Conservation (phyloP, 2,797 vertebrate species). For the Falco novaeseelandiae region DNA sequence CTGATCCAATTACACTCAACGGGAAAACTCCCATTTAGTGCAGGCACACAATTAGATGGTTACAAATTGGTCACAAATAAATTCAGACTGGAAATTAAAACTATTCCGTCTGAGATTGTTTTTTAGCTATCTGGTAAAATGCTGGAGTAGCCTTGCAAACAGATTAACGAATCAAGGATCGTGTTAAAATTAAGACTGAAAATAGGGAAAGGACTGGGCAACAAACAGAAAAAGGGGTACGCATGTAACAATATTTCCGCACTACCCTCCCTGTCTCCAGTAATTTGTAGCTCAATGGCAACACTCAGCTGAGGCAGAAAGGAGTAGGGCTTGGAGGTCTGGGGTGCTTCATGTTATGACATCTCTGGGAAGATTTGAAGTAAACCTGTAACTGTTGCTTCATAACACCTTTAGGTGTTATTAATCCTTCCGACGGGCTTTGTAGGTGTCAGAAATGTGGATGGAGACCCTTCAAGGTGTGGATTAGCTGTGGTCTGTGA, state of each 20-base stretch:
- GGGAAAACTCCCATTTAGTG: slow-evolving; percentile 56
- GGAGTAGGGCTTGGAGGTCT: neutral
- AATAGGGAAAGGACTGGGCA: neutral
- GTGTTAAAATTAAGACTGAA: slow-evolving; percentile 22
- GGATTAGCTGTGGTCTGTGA: neutral
- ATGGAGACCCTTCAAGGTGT: neutral
- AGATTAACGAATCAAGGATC: neutral
- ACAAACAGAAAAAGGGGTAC: neutral
- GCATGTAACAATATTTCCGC: neutral
- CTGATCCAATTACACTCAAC: slow-evolving; percentile 64
- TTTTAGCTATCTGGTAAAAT: neutral
- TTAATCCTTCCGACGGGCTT: neutral
- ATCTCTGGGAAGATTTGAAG: neutral
- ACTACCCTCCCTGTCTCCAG: neutral
- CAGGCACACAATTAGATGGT: slow-evolving; percentile 53
- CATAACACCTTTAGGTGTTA: neutral
- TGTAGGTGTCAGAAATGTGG: neutral
- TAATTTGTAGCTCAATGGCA: neutral
- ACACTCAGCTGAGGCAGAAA: neutral
- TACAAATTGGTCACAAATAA: slow-evolving; percentile 67
- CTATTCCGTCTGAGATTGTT: slow-evolving; percentile 33
- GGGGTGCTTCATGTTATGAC: fast-evolving
- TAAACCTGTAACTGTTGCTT: neutral
- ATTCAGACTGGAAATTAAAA: slow-evolving; percentile 71
- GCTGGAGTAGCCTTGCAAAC: neutral